Evolutionary conservation across 2,888 invertebrate species (phyloP), one percentile per base, ranked within the genome.

Genomic region (Tenthredo mesomela): DNA sequence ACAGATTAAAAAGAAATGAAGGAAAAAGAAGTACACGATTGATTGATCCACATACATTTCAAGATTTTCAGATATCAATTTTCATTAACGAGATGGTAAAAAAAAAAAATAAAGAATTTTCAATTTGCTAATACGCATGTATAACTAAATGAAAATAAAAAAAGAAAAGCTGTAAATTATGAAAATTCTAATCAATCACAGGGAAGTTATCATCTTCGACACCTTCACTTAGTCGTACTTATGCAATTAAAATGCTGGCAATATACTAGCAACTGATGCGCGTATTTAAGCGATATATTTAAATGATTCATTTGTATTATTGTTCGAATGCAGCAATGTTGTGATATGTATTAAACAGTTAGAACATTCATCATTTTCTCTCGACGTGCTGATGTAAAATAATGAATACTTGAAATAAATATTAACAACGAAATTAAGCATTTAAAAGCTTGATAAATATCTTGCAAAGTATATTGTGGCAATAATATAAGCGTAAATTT

Each of bases 21-120:
- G 73, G 84, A 84, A 73, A 83, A 71, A 58, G 73, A 84, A 50
- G 70, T 50, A 25, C 37, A 43, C n/a, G 18, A 75, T 47, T 50
- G 18, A 75, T 47, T 50, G 50, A 77, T 73, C 58, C 21, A 71
- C n/a, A 54, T 58, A 75, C 12, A 77, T 58, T 50, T 77, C 47
- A 50, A 50, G 50, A 73, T 21, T 77, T 18, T 50, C 73, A 75
- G 21, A 47, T 77, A 50, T 77, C 25, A 50, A 10, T n/a, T 10
- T 18, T 40, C n/a, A n/a, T n/a, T 6, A 40, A n/a, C 33, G 33
- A 33, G 29, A 67, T 33, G 67, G 12, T 18, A 5, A 50, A 77
- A 77, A 25, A 50, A 77, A 75, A 21, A 33, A 33, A 29, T 29
- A n/a, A n/a, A n/a, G n/a, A 2, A 33, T 50, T 50, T 33, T 25